These are phyloP conservation scores for Dipus sagitta DNA, from an alignment of 2,797 vertebrate genomes.

Conservation along the genomic window DNA sequence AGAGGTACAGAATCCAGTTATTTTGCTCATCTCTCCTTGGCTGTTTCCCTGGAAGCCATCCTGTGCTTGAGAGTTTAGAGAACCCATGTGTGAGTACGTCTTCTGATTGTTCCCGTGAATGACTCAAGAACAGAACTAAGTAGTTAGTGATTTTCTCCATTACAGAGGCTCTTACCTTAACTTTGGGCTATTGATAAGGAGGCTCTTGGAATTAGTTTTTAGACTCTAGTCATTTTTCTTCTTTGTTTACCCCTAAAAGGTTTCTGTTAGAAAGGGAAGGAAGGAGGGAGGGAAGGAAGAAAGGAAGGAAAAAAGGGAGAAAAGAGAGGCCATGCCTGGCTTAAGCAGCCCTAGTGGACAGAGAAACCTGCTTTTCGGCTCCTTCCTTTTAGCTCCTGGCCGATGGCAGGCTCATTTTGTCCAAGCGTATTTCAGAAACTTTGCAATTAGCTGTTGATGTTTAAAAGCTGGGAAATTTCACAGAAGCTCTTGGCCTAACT, in stretches of 20 bases:
- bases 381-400: neutral
- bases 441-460: neutral
- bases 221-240: constrained; percentile 29
- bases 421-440: neutral
- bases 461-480: neutral
- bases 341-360: neutral
- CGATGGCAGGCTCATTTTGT: neutral
- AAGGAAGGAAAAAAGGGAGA: too few species aligned
- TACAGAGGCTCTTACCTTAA: constrained; percentile 50
- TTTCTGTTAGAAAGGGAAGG: neutral
- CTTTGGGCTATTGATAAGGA: constrained; percentile 30
- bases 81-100: neutral
- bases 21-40: constrained; percentile 6
- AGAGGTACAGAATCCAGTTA: neutral
- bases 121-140: neutral
- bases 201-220: neutral
- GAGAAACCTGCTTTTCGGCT: neutral
- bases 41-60: neutral
- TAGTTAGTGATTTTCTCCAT: constrained; percentile 18
- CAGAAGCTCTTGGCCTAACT: neutral
- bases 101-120: neutral
- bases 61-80: neutral
- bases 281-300: too few species aligned
- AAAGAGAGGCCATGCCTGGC: neutral
- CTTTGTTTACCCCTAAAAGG: neutral